A percentile compares a stretch with the other conserved stretches of the same genome.
These are phyloP conservation scores for Oscheius onirici DNA, from an alignment of 2,888 invertebrate species.

Conservation along the genomic window DNA sequence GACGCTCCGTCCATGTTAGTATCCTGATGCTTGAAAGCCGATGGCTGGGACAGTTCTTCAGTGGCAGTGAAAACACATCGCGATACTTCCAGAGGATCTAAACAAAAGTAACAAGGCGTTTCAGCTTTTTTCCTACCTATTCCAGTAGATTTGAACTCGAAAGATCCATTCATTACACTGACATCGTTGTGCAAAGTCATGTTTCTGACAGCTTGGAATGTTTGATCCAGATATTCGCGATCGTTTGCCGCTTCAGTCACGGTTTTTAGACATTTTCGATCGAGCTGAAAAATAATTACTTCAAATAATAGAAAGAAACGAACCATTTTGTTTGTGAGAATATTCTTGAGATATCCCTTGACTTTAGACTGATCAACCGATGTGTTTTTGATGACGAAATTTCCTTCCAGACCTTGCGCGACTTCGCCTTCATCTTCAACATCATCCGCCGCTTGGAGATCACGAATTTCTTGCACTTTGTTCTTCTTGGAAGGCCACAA, in stretches of 20 bases:
- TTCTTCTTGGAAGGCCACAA: not conserved
- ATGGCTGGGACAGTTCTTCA: not conserved
- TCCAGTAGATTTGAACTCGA: constrained; percentile 16
- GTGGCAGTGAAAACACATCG: constrained; percentile 9
- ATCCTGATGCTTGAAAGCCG: not conserved
- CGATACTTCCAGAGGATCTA: constrained; percentile 25
- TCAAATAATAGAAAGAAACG: not conserved
- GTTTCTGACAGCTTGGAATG: not conserved
- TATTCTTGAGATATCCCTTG: constrained; percentile 24
- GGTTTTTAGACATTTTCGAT: constrained; percentile 1
- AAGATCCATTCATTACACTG: not conserved
- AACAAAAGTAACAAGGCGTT: not conserved
- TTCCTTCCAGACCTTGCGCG: constrained; percentile 11
- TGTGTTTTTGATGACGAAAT: constrained; percentile 20
- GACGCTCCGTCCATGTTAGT: not conserved
- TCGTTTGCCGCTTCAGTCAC: constrained; percentile 11
- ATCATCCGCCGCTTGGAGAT: constrained; percentile 17
- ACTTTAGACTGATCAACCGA: constrained; percentile 31
- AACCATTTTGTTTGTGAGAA: constrained; percentile 30
- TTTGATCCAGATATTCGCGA: constrained; percentile 4
- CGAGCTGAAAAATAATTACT: constrained; percentile 1
- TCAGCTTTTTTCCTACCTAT: too few species aligned
- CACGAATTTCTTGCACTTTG: constrained; percentile 12
- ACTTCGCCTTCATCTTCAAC: constrained; percentile 29
- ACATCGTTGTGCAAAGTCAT: not conserved